Evolutionary conservation across 2,113 vertebrate genomes (phyloP), one percentile per base, ranked within the genome.

Genomic region (Seriola rivoliana): DNA sequence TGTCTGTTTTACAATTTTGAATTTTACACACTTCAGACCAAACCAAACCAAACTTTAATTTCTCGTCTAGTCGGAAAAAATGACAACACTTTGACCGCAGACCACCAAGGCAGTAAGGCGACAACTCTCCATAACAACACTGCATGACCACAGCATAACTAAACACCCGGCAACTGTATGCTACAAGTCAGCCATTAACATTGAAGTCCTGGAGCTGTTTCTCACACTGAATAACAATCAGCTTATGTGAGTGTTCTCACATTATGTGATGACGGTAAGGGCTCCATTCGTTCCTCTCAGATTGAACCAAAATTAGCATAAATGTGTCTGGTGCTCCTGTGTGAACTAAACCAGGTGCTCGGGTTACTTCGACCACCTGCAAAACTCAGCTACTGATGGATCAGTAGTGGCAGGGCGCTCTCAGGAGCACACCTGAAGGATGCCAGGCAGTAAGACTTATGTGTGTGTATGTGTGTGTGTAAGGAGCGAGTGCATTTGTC

Each of bases 221-320:
- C 75, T 84, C 81, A 88, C 80, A 87, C 86, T 91, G 92, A 92
- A 91, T 85, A 87, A 81, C 79, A 90, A 89, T 85, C 81, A 89
- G 67, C 57, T 78, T 85, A 40, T 63, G 68, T 19, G 85, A 84
- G 58, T 59, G 50, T 85, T 82, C 79, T 85, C 88, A 85, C 80
- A 84, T 78, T 69, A 77, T 85, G 78, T 70, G 78, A 81, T 29
- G 75, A 81, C 71, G 82, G 60, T 59, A 74, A 62, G 3, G 66
- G 76, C 72, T 88, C 70, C 58, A 40, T 71, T 73, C 29, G 10
- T n/a, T 84, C 34, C 65, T 75, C 48, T 80, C 74, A 76, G 55
- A 78, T 58, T 42, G 65, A 8, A 89, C 76, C 81, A 84, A 70
- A 81, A 82, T 78, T 71, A 87, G 80, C 87, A 90, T 77, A 74